Conservation (phyloP, 2,888 invertebrate species). For the Itoplectis maculator region DNA sequence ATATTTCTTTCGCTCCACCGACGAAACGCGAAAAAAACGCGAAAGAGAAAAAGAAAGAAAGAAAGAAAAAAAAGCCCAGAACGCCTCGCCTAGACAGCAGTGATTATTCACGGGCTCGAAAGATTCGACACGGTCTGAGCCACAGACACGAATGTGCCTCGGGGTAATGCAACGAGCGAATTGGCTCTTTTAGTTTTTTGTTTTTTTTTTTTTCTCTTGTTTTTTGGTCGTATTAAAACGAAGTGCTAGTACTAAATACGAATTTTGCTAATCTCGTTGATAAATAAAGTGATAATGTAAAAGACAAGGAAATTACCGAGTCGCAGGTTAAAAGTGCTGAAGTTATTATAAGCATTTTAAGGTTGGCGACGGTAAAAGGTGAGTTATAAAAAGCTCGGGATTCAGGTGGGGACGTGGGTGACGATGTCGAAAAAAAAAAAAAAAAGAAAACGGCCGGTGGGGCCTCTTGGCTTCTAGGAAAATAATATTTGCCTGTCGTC, state of each 20-base stretch:
- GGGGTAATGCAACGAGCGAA: background rate
- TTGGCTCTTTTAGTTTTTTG: no score
- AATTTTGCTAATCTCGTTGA: background rate
- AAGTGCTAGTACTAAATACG: no score
- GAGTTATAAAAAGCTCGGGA: background rate
- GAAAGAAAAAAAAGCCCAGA: background rate
- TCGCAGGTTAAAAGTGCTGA: no score
- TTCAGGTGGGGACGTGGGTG: no score
- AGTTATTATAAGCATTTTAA: no score
- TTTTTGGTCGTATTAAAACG: background rate
- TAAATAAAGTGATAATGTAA: conserved; percentile 3
- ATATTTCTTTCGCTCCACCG: conserved; percentile 3
- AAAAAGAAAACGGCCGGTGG: background rate
- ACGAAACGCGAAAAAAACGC: background rate
- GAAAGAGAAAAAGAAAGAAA: background rate
- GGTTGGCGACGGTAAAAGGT: no score
- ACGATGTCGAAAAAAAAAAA: background rate
- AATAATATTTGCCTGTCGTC: conserved; percentile 77
- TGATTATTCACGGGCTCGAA: conserved; percentile 7
- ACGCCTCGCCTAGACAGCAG: conserved; percentile 14
- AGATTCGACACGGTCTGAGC: conserved; percentile 11
- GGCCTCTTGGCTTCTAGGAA: conserved; percentile 77
- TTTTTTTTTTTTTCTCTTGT: background rate
- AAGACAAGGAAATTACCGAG: no score
- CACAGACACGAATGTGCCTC: background rate